Evolutionary conservation across 2,113 vertebrate genomes (phyloP), one percentile per base, ranked within the genome.

Genomic region (Nasalis larvatus): DNA sequence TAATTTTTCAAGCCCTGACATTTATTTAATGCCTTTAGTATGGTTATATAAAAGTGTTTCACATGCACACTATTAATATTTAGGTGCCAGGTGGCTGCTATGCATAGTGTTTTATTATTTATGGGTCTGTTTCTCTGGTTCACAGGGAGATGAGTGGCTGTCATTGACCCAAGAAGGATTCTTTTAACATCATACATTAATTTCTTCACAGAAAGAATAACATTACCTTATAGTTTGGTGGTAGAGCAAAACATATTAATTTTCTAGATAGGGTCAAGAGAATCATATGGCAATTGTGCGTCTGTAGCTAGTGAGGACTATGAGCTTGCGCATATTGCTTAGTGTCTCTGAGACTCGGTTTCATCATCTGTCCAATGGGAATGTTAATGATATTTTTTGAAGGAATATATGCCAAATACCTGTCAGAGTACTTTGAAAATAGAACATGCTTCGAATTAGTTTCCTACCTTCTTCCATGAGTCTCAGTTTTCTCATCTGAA

Each of bases 1-100:
- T 97, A 89, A 94, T 93, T 97, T 97, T 96, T 97, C 95, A 96
- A 97, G 88, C 47, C 9, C 47, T 95, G 89, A 91, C 92, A 90
- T 97, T 97, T 95, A 92, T 95, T 95, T 95, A 94, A 95, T 97
- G 91, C 14, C 80, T 97, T 96, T 94, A 92, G 85, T 71, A 95
- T 91, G 83, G 37, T 92, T 94, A 93, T 91, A 49, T 95, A 86
- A 97, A 97, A 93, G 47, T 91, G 95, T 97, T 97, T 97, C 82
- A 96, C 74, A 80, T 80, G 32, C 32, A 90, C 42, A 32, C 52
- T 89, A 87, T 97, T 95, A 97, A 96, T 88, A 95, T 96, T 95
- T 96, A 97, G 89, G 86, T 96, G n/a, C 76, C 86, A 97, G 63
- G 84, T 95, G 84, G 58, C 83, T 85, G 35, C 66, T 94, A 76